Percentiles rank a stretch among this genome's conserved stretches.
Conservation (phyloP, 2,113 vertebrate genomes). For the Arvicanthis niloticus region DNA sequence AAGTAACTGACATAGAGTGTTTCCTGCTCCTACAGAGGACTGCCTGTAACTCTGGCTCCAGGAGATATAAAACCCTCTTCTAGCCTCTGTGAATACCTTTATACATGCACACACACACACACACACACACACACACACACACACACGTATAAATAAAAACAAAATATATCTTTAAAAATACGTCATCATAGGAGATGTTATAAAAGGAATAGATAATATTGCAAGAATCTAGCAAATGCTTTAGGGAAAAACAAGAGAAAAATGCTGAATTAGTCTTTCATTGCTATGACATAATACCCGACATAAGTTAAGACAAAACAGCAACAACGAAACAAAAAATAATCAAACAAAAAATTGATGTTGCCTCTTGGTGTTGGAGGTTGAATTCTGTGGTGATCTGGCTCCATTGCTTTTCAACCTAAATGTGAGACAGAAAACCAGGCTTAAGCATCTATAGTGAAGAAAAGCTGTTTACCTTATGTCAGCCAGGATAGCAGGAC, state of each 20-base stretch:
- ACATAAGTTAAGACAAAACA: background rate
- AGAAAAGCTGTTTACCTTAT: background rate
- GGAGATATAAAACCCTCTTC: background rate
- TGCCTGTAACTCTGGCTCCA: background rate
- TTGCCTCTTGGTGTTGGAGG: background rate
- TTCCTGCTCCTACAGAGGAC: background rate
- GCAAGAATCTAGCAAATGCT: background rate
- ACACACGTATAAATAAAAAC: background rate
- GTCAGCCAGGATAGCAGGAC: background rate
- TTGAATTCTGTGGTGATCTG: background rate
- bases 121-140: background rate
- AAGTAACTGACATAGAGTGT: background rate
- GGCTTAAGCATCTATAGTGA: background rate
- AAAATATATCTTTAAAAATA: background rate
- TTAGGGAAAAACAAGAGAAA: background rate
- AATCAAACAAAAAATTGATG: too few relatives aligned
- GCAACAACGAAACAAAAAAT: too few relatives aligned
- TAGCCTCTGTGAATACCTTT: background rate
- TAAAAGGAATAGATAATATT: background rate
- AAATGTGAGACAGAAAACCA: background rate
- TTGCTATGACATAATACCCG: background rate
- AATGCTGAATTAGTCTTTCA: background rate
- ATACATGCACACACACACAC: background rate
- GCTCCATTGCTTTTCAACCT: background rate
- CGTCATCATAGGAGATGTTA: background rate